Base-by-base conservation (phyloP, 2,888 invertebrate species). In the Tetragonula carbonaria region DNA sequence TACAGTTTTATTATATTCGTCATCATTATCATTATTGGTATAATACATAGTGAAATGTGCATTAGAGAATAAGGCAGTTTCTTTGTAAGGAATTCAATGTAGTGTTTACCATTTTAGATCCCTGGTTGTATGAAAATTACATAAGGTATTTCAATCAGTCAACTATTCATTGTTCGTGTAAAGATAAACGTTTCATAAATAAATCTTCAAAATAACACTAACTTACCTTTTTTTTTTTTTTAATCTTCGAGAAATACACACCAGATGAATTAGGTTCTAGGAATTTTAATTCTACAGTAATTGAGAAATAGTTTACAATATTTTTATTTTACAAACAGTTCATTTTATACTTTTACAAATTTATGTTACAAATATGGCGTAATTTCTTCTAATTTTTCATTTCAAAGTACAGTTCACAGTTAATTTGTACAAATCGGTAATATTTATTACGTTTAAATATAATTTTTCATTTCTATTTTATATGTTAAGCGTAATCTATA, bases 101-200 rank as follows among this genome's bases (percentile, higher is more conserved):
- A 90, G 89, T 86, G 78, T 74, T 85, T 84, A 85, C 66, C 75
- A 72, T 84, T 70, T 67, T 89, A 89, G 82, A 86, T 84, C 74
- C 87, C 85, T 87, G 80, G 83, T 87, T 90, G 84, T 89, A 90
- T 74, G 77, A 82, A 83, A 82, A 83, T 85, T 82, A 85, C 86
- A 84, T 84, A 78, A 86, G 76, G 71, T 85, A 74, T 87, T 79
- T 86, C 87, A 78, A 80, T 89, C 86, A 87, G 82, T 70, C 74
- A 86, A 89, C 87, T 90, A 92, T 85, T 91, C 91, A 90, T 89
- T 86, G 89, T 92, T 89, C 91, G 87, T 92, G 92, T 92, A 89
- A 89, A 90, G 87, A 91, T 91, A 87, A 89, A 90, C 86, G 85
- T 93, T 93, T 93, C 93, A 86, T 93, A 93, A 93, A 93, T 93